Conservation (phyloP, 1,140 invertebrate genomes). For the Diachasma alloeum region DNA sequence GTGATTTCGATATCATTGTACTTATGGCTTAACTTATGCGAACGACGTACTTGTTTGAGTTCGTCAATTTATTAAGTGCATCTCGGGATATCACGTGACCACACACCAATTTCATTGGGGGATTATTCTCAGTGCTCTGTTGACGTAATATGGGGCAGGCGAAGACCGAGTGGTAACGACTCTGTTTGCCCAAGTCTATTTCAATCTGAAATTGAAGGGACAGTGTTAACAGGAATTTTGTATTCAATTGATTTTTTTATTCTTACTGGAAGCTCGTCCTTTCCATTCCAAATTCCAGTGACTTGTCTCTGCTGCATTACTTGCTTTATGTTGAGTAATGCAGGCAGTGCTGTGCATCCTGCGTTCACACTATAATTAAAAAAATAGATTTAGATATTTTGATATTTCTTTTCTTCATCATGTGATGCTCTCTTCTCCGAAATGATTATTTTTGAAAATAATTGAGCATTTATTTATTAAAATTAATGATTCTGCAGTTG, state of each 20-base stretch:
- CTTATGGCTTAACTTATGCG: conserved; percentile 31
- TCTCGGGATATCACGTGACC: conserved; percentile 98
- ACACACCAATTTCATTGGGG: conserved; percentile 95
- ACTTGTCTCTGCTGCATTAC: conserved; percentile 96
- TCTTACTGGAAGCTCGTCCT: conserved; percentile 94
- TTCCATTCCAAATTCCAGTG: conserved; percentile 91
- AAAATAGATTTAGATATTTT: not conserved
- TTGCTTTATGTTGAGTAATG: conserved; percentile 93
- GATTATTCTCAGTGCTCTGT: conserved; percentile 95
- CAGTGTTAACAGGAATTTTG: not conserved
- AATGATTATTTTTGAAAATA: too few relatives aligned
- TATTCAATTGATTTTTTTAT: not conserved
- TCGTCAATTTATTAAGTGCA: conserved; percentile 93
- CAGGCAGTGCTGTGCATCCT: conserved; percentile 91
- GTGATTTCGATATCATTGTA: conserved; percentile 51
- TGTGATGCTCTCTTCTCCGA: too few relatives aligned
- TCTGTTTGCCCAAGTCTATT: conserved; percentile 87
- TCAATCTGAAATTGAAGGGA: conserved; percentile 75
- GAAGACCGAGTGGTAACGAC: conserved; percentile 96
- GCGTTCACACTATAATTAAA: conserved; percentile 78
- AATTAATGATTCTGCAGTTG: too few relatives aligned
- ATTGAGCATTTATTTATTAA: too few relatives aligned
- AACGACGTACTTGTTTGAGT: conserved; percentile 84
- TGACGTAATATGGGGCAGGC: conserved; percentile 97
- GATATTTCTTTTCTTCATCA: too few relatives aligned